A percentile compares a stretch with the other conserved stretches of the same genome.
phyloP scores from a whole-genome alignment of 2,113 vertebrate species.

The Xyrauchen texanus region DNA sequence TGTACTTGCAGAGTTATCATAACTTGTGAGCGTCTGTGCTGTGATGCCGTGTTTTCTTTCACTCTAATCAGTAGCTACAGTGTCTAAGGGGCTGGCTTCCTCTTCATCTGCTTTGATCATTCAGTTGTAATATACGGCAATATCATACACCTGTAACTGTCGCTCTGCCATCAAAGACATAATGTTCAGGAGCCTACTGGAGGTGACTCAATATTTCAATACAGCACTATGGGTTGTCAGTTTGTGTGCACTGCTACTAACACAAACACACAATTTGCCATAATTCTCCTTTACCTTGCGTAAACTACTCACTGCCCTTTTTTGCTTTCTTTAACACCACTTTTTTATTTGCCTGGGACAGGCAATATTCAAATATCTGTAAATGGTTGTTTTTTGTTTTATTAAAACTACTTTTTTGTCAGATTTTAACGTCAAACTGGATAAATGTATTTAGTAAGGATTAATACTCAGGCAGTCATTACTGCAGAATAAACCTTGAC shows the following conservation, averaged over 20 bases:
- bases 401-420: no score
- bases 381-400: no score
- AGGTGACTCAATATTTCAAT: slow-evolving; percentile 38
- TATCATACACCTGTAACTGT: slow-evolving; percentile 36
- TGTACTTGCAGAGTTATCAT: no score
- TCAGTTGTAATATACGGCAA: slow-evolving; percentile 23
- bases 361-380: no score
- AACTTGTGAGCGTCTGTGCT: not conserved
- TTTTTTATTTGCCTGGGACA: no score
- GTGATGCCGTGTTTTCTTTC: slow-evolving; percentile 25
- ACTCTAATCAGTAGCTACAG: slow-evolving; percentile 1
- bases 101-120: slow-evolving; percentile 38
- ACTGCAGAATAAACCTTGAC: no score
- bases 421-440: no score
- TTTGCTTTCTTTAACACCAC: not conserved
- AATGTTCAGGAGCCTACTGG: not conserved
- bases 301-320: not conserved
- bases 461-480: no score
- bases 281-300: not conserved
- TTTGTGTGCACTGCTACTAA: not conserved
- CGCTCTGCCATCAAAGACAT: slow-evolving; percentile 19
- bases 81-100: slow-evolving; percentile 15
- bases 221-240: slow-evolving; percentile 5
- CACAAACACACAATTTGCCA: not conserved
- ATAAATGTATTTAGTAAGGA: no score